Base-by-base conservation (phyloP, 2,113 vertebrate species). In the Gallinago media region DNA sequence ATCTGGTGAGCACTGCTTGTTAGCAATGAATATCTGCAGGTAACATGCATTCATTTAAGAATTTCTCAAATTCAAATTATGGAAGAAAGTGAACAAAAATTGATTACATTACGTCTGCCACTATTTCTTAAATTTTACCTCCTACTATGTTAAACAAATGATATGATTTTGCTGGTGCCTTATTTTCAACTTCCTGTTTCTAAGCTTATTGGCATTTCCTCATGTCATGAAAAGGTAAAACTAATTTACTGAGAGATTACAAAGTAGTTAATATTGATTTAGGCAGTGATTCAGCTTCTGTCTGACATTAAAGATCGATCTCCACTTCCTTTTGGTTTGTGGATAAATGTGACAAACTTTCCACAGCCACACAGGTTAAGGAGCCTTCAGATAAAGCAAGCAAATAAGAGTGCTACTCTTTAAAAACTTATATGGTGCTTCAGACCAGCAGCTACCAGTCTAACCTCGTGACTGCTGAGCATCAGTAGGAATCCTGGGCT, bases 181-280 rank as follows among this genome's bases (percentile, higher is more conserved):
- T 78, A 47, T 81, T 87, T 92, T 85, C 36, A 90, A 36, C 50
- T 92, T 88, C 36, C 59, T 67, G 17, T 76, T 87, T 90, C 47
- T 94, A 78, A 92, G 38, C 16, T 88, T 82, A 54, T 13, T 65
- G 78, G n/a, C 29, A 52, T 66, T 92, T 96, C n/a, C 36, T 86
- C 32, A 15, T 58, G 31, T 65, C 52, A 21, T 36, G 63, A 42
- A 93, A 93, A 68, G 34, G 68, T 66, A 81, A 81, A 94, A 85
- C 44, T 62, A 89, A 89, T 89, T 85, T 89, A 86, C 68, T 66
- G 61, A 79, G 40, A 65, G 72, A 85, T 96, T 94, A 93, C 13
- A 32, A 68, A 74, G 42, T 11, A 78, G 79, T 52, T 44, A 29
- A 42, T 82, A 36, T 91, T 92, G 70, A 49, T 68, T 91, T 87